Evolutionary conservation across 2,113 vertebrate genomes (phyloP).

Genomic region (Baryphthengus martii): DNA sequence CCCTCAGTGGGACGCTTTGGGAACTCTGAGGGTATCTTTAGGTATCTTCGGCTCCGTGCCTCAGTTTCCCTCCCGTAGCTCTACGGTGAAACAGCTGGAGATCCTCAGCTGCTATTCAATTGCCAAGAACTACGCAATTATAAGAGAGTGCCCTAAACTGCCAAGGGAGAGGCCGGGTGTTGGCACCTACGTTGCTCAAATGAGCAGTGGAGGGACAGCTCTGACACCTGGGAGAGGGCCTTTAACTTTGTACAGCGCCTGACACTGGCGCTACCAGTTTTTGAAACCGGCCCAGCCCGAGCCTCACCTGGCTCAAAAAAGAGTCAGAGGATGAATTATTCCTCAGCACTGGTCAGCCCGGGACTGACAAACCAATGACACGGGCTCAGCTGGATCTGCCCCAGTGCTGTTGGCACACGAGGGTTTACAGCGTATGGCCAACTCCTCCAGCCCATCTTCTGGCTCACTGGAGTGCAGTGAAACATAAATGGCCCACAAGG

Average conservation of each 20-base stretch:
- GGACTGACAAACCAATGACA: background rate
- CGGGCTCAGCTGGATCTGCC: background rate
- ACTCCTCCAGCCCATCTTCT: background rate
- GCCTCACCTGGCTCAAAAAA: background rate
- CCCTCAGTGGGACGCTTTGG: rapidly evolving
- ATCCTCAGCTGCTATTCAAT: background rate
- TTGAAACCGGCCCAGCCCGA: background rate
- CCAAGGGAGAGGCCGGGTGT: background rate
- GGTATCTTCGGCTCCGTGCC: background rate
- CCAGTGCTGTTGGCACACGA: background rate
- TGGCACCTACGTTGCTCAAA: background rate
- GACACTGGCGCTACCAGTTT: background rate
- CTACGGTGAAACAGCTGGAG: background rate
- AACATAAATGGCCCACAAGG: background rate
- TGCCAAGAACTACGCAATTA: background rate
- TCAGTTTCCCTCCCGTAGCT: background rate
- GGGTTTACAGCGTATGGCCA: background rate
- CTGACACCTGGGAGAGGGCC: background rate
- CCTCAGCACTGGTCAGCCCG: background rate
- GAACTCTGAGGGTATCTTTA: background rate
- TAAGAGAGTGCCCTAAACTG: background rate
- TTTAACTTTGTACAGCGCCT: background rate
- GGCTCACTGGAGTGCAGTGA: background rate
- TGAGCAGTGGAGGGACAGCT: background rate
- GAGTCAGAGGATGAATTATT: background rate